phyloP scores from a whole-genome alignment of 2,797 vertebrate genomes.

The Gymnopithys bicolor region DNA sequence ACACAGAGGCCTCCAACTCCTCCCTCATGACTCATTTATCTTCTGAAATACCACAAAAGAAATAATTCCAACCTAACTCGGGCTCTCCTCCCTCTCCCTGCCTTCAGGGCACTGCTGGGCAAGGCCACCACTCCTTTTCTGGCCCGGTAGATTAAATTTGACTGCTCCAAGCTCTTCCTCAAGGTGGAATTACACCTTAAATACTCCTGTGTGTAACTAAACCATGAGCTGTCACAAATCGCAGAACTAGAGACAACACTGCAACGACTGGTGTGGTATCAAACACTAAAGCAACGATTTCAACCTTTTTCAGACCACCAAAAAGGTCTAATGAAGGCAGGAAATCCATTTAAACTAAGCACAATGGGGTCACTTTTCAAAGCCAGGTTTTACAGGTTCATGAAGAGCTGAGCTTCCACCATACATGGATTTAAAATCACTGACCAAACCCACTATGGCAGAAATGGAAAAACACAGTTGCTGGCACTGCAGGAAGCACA shows the following conservation, averaged over 20 bases:
- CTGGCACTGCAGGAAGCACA: not conserved
- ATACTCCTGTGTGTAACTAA: not conserved
- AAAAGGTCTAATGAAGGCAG: not conserved
- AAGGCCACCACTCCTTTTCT: not conserved
- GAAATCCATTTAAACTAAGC: not conserved
- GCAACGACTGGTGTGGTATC: fast-evolving
- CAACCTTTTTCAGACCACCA: not conserved
- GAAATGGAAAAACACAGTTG: not conserved
- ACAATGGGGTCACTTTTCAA: not conserved
- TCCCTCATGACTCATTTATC: not conserved
- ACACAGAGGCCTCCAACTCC: not conserved
- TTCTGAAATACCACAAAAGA: not conserved
- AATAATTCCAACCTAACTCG: not conserved
- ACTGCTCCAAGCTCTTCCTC: not conserved
- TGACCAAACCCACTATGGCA: not conserved
- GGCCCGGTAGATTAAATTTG: not conserved
- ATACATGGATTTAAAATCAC: not conserved
- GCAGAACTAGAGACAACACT: not conserved
- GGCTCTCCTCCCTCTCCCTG: not conserved
- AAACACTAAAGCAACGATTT: not conserved
- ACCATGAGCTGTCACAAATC: not conserved
- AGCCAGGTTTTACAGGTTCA: not conserved
- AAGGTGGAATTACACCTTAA: not conserved
- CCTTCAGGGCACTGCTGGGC: not conserved
- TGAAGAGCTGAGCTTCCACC: not conserved